Conservation (phyloP, 2,113 vertebrate species). For the Thalassoma bifasciatum region DNA sequence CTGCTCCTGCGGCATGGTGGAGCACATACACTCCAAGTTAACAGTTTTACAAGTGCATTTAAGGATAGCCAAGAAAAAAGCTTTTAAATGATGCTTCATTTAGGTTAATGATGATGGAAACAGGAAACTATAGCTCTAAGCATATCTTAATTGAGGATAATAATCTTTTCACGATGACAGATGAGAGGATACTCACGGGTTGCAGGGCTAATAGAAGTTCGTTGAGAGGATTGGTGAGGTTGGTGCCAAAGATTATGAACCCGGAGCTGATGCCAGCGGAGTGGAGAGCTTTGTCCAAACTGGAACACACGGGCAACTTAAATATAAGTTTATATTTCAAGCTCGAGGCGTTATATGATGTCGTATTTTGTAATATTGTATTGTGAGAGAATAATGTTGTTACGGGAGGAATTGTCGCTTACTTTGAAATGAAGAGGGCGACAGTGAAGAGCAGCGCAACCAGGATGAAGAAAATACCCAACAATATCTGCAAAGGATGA, state of each 20-base stretch:
- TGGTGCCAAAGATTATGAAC: constrained; percentile 96
- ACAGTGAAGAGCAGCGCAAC: constrained; percentile 93
- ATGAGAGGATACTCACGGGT: constrained; percentile 87
- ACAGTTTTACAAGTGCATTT: constrained; percentile 13
- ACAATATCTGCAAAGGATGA: constrained; percentile 89
- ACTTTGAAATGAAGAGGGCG: constrained; percentile 98
- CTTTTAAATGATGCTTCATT: constrained; percentile 37
- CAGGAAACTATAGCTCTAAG: constrained; percentile 47
- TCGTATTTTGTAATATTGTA: neutral
- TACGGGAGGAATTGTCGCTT: constrained; percentile 76
- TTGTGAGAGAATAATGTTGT: neutral
- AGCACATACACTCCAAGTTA: constrained; percentile 9
- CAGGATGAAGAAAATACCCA: constrained; percentile 94
- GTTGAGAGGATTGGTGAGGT: constrained; percentile 96
- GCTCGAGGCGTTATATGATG: constrained; percentile 7
- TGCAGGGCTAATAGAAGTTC: constrained; percentile 93
- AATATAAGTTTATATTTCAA: neutral
- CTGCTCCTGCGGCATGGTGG: constrained; percentile 1
- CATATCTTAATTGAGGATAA: constrained; percentile 57
- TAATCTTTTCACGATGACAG: constrained; percentile 31
- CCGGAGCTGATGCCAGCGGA: constrained; percentile 95
- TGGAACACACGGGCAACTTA: constrained; percentile 48
- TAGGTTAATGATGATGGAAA: constrained; percentile 47
- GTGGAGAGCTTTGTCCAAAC: constrained; percentile 90
- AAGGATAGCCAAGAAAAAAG: constrained; percentile 14